Percentiles rank a stretch among this genome's conserved stretches.
Conservation (phyloP, 2,888 invertebrate genomes). For the Branchipolynoe longqiensis region DNA sequence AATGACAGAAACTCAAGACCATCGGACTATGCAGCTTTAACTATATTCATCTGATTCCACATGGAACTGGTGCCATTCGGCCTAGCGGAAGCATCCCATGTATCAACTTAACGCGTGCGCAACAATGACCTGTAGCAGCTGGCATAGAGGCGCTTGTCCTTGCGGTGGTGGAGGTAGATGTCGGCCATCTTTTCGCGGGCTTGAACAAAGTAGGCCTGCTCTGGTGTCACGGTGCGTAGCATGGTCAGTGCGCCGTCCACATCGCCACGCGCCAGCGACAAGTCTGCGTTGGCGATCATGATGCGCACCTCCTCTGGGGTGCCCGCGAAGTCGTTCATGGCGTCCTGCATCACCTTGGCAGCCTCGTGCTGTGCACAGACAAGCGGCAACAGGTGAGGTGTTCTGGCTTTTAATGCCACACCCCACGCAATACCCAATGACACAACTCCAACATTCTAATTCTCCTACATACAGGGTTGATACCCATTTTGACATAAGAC, state of each 20-base stretch:
- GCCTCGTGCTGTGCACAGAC: constrained; percentile 87
- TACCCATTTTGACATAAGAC: no score
- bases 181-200: constrained; percentile 89
- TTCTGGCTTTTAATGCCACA: no score
- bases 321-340: constrained; percentile 84
- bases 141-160: constrained; percentile 93
- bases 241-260: constrained; percentile 90
- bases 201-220: constrained; percentile 91
- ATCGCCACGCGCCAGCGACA: constrained; percentile 90
- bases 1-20: no score
- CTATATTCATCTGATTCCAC: no score
- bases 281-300: constrained; percentile 91
- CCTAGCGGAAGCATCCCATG: no score
- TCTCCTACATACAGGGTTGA: no score
- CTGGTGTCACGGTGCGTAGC: constrained; percentile 89
- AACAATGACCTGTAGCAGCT: constrained; percentile 87
- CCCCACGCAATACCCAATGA: no score
- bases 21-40: no score
- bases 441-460: no score
- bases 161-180: constrained; percentile 92
- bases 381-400: no score
- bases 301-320: constrained; percentile 93
- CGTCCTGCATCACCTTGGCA: constrained; percentile 89
- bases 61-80: no score
- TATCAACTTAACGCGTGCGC: no score